Base-by-base conservation (phyloP, 2,888 invertebrate species). In the Calameuta filiformis region DNA sequence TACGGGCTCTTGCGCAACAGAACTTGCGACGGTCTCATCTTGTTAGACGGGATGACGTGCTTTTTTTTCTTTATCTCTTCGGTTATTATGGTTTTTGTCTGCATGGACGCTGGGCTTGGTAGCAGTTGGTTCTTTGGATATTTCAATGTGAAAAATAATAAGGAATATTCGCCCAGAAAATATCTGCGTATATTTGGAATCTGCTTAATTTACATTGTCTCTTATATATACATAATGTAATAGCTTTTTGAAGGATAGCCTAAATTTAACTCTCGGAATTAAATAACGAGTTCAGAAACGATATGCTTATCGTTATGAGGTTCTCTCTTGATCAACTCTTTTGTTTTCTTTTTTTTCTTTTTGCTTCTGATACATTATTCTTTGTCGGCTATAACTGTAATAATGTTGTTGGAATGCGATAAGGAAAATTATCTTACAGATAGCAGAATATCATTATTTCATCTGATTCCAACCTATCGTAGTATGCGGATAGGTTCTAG, bases 171-270 rank as follows among this genome's bases (percentile, higher is more conserved):
- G 86, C 87, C 89, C 89, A 86, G 87, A 91, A 90, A 90, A 91
- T 90, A 91, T 86, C 85, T 85, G 80, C 83, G 85, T 90, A 89
- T 91, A 91, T 91, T 90, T 89, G 85, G 87, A 83, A 83, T 82
- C 79, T 85, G 79, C 82, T 83, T 84, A 87, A 87, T 89, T 84
- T 88, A 89, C 88, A 89, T 83, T 88, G 85, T 81, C 77, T 81
- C 77, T 85, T 86, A 86, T 88, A 87, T 88, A 88, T 85, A 85
- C 79, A 69, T 76, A 73, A 79, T 73, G 69, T 74, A 68, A 76
- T 79, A 76, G 73, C 23, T 35, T 30, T 77, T n/a, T 9, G 11
- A 74, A 30, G n/a, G 74, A 33, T 12, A 35, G n/a, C 37, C 11
- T 31, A 30, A 30, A 34, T 35, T 74, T 35, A 35, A 35, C 74